phyloP scores from a whole-genome alignment of 2,797 vertebrate genomes.

The Alfaro cultratus region DNA sequence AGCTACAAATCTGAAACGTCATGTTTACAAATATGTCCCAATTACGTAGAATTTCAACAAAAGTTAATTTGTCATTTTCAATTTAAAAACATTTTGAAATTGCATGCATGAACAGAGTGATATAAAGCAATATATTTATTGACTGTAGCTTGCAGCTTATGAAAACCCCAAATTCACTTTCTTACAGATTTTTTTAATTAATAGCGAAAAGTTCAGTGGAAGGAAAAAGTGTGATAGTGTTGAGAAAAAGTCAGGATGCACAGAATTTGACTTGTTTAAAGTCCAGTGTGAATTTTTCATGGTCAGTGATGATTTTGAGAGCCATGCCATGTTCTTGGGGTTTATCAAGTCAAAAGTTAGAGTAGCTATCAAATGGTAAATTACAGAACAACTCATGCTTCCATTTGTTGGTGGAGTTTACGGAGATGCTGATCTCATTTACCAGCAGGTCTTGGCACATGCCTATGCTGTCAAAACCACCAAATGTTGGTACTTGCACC shows the following conservation, averaged over 20 bases:
- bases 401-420: no score
- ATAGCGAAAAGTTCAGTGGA: neutral
- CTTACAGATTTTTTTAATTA: neutral
- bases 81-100: neutral
- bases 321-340: neutral
- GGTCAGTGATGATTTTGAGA: neutral
- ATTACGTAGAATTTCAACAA: neutral
- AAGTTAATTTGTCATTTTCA: neutral
- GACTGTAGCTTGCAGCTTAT: neutral
- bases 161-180: neutral
- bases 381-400: neutral
- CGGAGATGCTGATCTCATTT: no score
- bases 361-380: neutral
- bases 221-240: neutral
- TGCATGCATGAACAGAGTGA: neutral
- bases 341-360: neutral
- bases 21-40: neutral
- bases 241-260: neutral
- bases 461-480: neutral
- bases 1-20: slow-evolving; percentile 25
- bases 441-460: neutral
- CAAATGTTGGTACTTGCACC: neutral
- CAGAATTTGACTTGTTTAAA: neutral
- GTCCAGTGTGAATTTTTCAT: neutral
- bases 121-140: neutral